A percentile compares a stretch with the other conserved stretches of the same genome.
phyloP scores from a whole-genome alignment of 1,140 invertebrate genomes.

The Maconellicoccus hirsutus region DNA sequence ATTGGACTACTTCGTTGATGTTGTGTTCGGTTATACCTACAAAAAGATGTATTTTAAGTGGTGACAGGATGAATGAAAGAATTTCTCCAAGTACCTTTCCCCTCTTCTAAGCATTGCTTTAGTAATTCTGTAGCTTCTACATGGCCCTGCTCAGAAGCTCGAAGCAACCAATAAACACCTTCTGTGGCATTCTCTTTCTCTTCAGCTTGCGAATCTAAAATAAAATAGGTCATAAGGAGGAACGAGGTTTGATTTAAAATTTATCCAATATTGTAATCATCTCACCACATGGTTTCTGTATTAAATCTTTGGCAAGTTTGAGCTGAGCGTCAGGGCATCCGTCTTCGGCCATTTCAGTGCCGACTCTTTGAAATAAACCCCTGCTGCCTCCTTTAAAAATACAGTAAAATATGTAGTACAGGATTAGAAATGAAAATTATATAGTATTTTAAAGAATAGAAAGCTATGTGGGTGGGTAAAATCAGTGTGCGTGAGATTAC shows the following conservation, averaged over 20 bases:
- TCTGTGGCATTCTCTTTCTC: constrained; percentile 49
- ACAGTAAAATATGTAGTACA: background rate
- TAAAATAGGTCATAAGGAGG: constrained; percentile 7
- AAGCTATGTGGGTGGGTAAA: background rate
- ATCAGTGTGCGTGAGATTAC: background rate
- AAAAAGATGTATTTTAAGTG: too few relatives aligned
- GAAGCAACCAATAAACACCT: constrained; percentile 77
- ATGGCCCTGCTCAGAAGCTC: constrained; percentile 80
- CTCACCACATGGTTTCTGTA: constrained; percentile 57
- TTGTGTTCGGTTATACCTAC: constrained; percentile 66
- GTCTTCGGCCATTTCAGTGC: constrained; percentile 62
- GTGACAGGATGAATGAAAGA: too few relatives aligned
- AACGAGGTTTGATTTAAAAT: background rate
- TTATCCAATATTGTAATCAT: too few relatives aligned
- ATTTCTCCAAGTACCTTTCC: constrained; percentile 41
- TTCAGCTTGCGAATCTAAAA: constrained; percentile 41
- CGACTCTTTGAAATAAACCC: constrained; percentile 32
- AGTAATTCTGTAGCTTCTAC: constrained; percentile 69
- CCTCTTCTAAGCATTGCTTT: constrained; percentile 59
- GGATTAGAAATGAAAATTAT: background rate
- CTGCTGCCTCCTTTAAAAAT: background rate
- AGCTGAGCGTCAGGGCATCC: constrained; percentile 70
- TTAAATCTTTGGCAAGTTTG: constrained; percentile 57
- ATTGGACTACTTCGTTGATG: constrained; percentile 67
- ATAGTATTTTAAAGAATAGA: background rate